Base-by-base conservation (phyloP, 2,797 vertebrate genomes). In the Neoniphon sammara region DNA sequence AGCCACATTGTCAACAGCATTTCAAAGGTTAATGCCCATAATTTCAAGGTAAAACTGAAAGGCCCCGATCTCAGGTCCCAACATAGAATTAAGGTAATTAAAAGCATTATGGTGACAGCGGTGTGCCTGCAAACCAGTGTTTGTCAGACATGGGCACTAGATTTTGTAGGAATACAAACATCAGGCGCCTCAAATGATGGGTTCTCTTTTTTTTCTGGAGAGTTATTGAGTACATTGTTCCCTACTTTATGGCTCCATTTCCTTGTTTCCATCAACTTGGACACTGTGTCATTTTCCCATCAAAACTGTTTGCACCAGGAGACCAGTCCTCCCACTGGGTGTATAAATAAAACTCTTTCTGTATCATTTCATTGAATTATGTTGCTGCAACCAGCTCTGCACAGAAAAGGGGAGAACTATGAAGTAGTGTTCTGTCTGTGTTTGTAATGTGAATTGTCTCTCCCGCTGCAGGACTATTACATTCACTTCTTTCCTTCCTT, bases 41-140 rank as follows among this genome's bases (percentile, higher is more conserved):
- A 85, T 88, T 88, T 74, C 70, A 82, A 89, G 78, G 81, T 86
- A 89, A 86, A 86, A 73, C 39, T 63, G 81, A 79, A 81, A 73
- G 72, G 44, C 88, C 83, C 62, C 63, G 75, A 75, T 78, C 80
- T 86, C 73, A 55, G 70, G 70, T 84, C 79, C 75, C 70, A 93
- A 91, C 90, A 83, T 90, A 81, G 84, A 90, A 89, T 93, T 91
- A 92, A 83, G 75, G 76, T 91, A 87, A 91, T 92, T 87, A 91
- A 85, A 87, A 82, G 82, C 77, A 80, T 89, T 85, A 70, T 87
- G 83, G 85, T 46, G 76, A 78, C 64, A 6, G 83, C 70, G 81
- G 90, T 82, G 82, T 73, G 80, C 80, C 83, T 86, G 81, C 81
- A 91, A 83, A 89, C 85, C 81, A 10, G 82, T 91, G 91, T 92